Conservation (phyloP, 1,140 invertebrate species). For the Hylyphantes graminicola region DNA sequence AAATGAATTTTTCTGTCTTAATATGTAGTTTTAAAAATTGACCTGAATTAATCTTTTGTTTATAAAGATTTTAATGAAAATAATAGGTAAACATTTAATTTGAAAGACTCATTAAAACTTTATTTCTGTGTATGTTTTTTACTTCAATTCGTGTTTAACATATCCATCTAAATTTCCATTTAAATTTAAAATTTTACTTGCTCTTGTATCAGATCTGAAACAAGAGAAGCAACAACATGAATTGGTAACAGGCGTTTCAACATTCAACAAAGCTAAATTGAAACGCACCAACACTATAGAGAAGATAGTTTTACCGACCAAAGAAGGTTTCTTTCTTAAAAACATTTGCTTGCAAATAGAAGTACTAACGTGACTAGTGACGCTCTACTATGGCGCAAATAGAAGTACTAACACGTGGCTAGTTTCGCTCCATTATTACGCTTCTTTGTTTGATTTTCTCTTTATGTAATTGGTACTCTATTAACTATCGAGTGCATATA, state of each 20-base stretch:
- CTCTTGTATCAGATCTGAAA: constrained; percentile 77
- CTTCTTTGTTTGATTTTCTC: no score
- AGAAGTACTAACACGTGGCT: no score
- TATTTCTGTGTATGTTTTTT: neutral
- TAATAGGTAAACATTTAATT: no score
- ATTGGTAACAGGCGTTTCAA: constrained; percentile 84
- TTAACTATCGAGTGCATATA: no score
- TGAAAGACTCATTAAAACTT: no score
- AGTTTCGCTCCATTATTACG: no score
- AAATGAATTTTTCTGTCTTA: no score
- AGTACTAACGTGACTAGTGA: constrained; percentile 4
- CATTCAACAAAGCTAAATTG: constrained; percentile 82
- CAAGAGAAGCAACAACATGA: constrained; percentile 88
- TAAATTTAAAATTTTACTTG: constrained; percentile 16
- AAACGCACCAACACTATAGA: constrained; percentile 94
- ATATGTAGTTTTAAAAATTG: no score
- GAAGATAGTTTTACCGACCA: constrained; percentile 92
- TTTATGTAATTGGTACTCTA: no score
- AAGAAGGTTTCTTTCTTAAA: constrained; percentile 79
- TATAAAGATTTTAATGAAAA: no score
- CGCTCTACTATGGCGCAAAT: neutral
- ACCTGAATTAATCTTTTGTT: no score
- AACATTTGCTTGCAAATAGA: constrained; percentile 25
- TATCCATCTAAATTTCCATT: neutral
- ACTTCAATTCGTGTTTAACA: neutral